A percentile compares a stretch with the other conserved stretches of the same genome.
phyloP scores from a whole-genome alignment of 2,797 vertebrate species.

The Buphagus erythrorhynchus region DNA sequence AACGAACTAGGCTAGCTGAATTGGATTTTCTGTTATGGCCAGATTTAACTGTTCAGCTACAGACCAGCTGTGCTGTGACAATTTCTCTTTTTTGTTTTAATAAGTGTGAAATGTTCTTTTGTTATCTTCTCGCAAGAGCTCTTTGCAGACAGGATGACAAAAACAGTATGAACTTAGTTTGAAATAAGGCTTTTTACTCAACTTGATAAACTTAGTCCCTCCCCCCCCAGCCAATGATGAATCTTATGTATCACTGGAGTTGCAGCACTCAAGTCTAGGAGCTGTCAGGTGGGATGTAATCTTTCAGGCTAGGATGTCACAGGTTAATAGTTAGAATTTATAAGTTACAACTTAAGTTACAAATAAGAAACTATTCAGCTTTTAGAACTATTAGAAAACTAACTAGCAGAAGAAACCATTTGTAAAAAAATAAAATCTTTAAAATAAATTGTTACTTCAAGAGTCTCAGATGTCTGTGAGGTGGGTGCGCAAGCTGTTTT shows the following conservation, averaged over 20 bases:
- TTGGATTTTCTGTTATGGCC: neutral
- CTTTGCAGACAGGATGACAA: neutral
- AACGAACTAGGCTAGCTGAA: neutral
- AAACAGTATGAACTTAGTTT: neutral
- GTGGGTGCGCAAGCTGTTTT: no score
- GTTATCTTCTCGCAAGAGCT: neutral
- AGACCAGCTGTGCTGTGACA: neutral
- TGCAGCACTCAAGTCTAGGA: neutral
- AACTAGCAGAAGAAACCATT: no score
- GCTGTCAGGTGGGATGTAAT: no score
- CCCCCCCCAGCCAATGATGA: neutral
- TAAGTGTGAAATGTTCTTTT: neutral
- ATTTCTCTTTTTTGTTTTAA: neutral
- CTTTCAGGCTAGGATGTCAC: no score
- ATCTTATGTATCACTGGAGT: neutral
- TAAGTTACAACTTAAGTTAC: no score
- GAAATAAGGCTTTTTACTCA: neutral
- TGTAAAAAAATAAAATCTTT: no score
- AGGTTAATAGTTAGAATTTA: no score
- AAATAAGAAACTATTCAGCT: no score
- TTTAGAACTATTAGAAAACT: no score
- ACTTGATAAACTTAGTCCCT: no score
- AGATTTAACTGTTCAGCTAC: neutral
- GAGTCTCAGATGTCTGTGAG: no score
- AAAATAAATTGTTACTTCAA: no score